These are phyloP conservation scores for Magallana nippona DNA, from an alignment of 2,888 invertebrate genomes.

Conservation along the genomic window DNA sequence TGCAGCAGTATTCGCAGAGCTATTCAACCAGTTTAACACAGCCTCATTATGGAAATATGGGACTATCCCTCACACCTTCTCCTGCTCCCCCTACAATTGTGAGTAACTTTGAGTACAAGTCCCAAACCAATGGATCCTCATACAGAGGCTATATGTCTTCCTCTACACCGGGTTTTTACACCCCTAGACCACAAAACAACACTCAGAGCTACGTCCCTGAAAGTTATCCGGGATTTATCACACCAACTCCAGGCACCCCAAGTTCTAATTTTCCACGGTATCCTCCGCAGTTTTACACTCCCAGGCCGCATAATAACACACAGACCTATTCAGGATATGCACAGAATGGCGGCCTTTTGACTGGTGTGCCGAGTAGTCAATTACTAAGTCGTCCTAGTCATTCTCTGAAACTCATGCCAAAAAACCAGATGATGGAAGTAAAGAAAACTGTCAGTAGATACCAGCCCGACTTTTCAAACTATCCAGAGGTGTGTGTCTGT, in stretches of 20 bases:
- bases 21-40: not conserved
- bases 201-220: not conserved
- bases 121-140: not conserved
- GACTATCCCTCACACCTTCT: not conserved
- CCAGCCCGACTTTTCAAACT: constrained; percentile 44
- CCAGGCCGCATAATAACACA: not conserved
- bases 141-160: not conserved
- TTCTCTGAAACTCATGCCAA: constrained; percentile 18
- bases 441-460: constrained; percentile 33
- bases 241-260: not conserved
- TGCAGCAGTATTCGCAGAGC: not conserved
- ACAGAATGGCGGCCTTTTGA: not conserved
- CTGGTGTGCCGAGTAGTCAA: not conserved
- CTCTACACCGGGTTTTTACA: not conserved
- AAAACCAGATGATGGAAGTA: constrained; percentile 3
- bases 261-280: not conserved
- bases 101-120: not conserved
- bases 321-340: not conserved
- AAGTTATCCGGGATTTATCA: too few relatives aligned
- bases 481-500: constrained; percentile 45
- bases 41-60: not conserved
- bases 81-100: not conserved
- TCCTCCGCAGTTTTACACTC: not conserved
- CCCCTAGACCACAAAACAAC: not conserved
- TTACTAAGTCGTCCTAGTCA: not conserved